Percentiles rank a stretch among this genome's conserved stretches.
Conservation (phyloP, 2,888 invertebrate species). For the Caenorhabditis imperialis region DNA sequence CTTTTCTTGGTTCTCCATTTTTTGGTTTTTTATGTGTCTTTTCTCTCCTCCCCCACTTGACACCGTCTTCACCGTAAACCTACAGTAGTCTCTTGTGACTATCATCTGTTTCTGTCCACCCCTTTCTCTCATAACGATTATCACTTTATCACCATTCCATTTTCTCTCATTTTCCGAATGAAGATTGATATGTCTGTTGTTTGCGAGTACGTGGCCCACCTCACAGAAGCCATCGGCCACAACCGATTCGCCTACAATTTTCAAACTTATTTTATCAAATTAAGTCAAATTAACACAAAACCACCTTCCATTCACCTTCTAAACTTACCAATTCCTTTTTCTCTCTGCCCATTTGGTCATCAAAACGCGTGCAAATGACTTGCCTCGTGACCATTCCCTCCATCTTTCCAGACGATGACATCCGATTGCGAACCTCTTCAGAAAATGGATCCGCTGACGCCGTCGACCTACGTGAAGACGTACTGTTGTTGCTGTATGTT, state of each 20-base stretch:
- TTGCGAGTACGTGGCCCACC: slow-evolving; percentile 14
- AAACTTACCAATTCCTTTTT: neutral
- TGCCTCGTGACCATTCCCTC: neutral
- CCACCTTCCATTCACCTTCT: slow-evolving; percentile 3
- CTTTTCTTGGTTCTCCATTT: neutral
- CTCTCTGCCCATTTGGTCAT: slow-evolving; percentile 5
- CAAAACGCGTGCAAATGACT: slow-evolving; percentile 18
- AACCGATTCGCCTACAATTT: too few species aligned
- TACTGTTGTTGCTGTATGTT: slow-evolving; percentile 55
- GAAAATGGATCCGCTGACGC: slow-evolving; percentile 28
- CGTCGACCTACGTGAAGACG: slow-evolving; percentile 39
- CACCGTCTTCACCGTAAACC: too few species aligned
- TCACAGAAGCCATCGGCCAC: slow-evolving; percentile 21
- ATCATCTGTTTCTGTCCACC: too few species aligned
- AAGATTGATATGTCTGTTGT: slow-evolving; percentile 35
- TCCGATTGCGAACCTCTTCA: slow-evolving; percentile 40
- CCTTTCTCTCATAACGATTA: too few species aligned
- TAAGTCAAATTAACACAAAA: slow-evolving; percentile 48
- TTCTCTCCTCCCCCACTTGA: neutral
- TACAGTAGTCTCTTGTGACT: too few species aligned
- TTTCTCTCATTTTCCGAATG: slow-evolving; percentile 9
- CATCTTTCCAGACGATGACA: slow-evolving; percentile 13
- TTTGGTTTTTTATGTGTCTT: neutral
- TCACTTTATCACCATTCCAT: slow-evolving; percentile 18
- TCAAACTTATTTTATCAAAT: slow-evolving; percentile 36